Base-by-base conservation (phyloP, 1,140 invertebrate genomes). In the Drosophila athabasca region DNA sequence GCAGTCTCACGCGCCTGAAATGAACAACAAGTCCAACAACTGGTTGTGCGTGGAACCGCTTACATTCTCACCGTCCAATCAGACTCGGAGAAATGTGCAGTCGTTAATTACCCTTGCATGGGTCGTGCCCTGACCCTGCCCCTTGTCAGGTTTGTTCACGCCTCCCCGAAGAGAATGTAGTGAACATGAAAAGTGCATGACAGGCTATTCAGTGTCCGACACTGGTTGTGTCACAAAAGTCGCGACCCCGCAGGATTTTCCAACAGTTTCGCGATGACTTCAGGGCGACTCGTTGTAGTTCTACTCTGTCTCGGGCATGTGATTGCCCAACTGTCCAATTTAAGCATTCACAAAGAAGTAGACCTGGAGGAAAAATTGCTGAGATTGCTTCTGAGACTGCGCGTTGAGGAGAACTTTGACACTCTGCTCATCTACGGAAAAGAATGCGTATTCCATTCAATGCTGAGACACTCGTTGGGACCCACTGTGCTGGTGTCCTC, bases 231-330 rank as follows among this genome's bases (percentile, higher is more conserved):
- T 11, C 11, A 50, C 13, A 53, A 45, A 66, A 62, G 22, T 17
- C 24, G 15, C 9, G 15, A 8, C 3, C 5, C 1, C 22, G 7
- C 41, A 13, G 26, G n/a, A 6, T 45, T 3, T 8, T 9, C 0
- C 11, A 65, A 55, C 68, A 85, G 81, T 85, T 45, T 52, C 62
- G 45, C 35, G 59, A 80, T 68, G 68, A 31, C 81, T 54, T 3
- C 46, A 17, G 41, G 31, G 6, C 46, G 15, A 13, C n/a, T 62
- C 9, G 22, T 49, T 4, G 2, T 67, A 2, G n/a, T 70, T 24
- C 6, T 74, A 8, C 24, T 45, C 55, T 52, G 45, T 15, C 50
- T 70, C 29, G 52, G 51, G 8, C 70, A 48, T 4, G 50, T 35
- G 17, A 8, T 22, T 51, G 57, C 50, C n/a, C 6, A 45, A 8